Evolutionary conservation across 2,797 vertebrate genomes (phyloP), one percentile per base, ranked within the genome.

Genomic region (Neostethus bicornis): DNA sequence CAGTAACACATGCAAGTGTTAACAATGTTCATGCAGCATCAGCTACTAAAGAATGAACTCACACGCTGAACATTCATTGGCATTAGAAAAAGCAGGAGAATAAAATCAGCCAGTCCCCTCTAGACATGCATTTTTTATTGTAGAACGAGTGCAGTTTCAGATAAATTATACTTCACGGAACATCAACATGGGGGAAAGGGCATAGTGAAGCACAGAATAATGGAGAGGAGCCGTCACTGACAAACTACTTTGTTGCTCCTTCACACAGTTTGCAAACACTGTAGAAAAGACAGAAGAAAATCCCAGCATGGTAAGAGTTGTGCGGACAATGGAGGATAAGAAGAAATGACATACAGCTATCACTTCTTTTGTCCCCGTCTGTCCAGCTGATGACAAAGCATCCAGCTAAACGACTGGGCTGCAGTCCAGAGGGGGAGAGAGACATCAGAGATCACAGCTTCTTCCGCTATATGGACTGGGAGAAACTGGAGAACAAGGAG

Each of bases 401-500:
- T 85, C 96, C 96, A 0, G 95, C 93, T 4, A 98, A 98, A 61
- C 92, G 96, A 3, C 91, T 98, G 80, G 96, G 96, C 48, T 98
- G 96, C 0, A 94, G 93, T 16, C 94, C 96, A 0, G 96, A 98
- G 59, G 96, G 96, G 0, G 96, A 97, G 81, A 73, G 95, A 14
- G 96, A 98, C 85, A 95, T 98, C 86, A 90, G 94, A 64, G 96
- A 98, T 19, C 96, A 98, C 12, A 94, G 94, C 0, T 98, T 98
- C 89, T 98, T 96, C 93, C 95, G 96, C 77, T 97, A 96, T 81
- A 98, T 98, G 65, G 96, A 98, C 85, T 98, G 96, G 96, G 95
- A 96, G 80, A 97, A 97, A 63, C 92, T 98, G 62, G 95, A 97
- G 87, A 94, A 91, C 88, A 97, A 96, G 81, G 96, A 98, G 87